Conservation (phyloP, 1,140 invertebrate genomes). For the Caenorhabditis inopinata region DNA sequence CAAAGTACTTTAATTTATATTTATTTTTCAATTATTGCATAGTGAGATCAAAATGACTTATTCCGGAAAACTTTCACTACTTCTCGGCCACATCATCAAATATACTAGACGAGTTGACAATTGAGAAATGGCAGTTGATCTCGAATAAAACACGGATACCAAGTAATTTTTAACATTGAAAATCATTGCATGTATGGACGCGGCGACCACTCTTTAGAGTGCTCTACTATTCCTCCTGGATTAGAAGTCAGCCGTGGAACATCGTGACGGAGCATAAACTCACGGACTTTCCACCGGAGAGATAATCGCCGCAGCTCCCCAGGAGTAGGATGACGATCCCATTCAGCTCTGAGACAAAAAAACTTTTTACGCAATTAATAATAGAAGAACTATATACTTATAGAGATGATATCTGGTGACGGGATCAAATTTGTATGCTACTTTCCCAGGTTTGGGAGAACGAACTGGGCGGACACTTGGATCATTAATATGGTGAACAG, state of each 20-base stretch:
- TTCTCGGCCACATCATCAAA: no score
- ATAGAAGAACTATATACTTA: background rate
- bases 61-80: no score
- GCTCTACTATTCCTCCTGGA: background rate
- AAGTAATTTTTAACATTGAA: no score
- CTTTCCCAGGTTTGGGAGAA: conserved; percentile 3
- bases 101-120: no score
- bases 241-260: background rate
- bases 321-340: conserved; percentile 42
- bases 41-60: no score
- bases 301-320: conserved; percentile 46
- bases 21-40: no score
- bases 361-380: background rate
- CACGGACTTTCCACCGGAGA: conserved; percentile 47
- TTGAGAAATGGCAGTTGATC: no score
- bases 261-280: conserved; percentile 46
- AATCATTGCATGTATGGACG: conserved; percentile 36
- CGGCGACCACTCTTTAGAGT: conserved; percentile 40
- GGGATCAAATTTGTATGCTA: background rate
- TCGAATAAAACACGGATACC: no score
- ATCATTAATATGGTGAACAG: background rate
- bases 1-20: no score
- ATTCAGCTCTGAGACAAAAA: conserved; percentile 36
- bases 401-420: conserved; percentile 18
- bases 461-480: background rate